phyloP scores from a whole-genome alignment of 2,797 vertebrate genomes.

The Acomys russatus region DNA sequence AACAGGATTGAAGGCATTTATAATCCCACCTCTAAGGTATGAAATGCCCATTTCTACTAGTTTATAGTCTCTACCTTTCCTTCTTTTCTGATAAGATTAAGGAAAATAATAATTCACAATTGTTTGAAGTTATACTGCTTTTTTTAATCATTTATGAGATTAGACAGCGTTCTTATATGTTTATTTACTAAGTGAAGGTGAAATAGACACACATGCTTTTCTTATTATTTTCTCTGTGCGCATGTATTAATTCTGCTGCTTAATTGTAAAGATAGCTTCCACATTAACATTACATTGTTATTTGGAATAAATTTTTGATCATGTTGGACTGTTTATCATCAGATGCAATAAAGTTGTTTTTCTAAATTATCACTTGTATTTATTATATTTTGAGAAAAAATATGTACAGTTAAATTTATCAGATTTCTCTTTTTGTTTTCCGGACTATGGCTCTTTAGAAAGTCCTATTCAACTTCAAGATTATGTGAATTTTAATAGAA shows the following conservation, averaged over 20 bases:
- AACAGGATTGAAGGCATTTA: constrained; percentile 36
- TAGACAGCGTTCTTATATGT: constrained; percentile 23
- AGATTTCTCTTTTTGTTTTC: constrained; percentile 39
- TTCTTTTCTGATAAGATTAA: neutral
- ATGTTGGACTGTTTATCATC: neutral
- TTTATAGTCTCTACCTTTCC: neutral
- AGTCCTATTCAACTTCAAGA: constrained; percentile 9
- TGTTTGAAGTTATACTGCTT: constrained; percentile 35
- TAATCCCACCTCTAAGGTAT: neutral
- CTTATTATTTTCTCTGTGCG: constrained; percentile 31
- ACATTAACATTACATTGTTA: constrained; percentile 8
- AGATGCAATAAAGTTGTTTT: constrained; percentile 19
- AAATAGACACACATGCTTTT: neutral
- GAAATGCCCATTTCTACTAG: neutral
- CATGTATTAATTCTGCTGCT: constrained; percentile 25
- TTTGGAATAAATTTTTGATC: neutral
- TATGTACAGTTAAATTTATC: neutral
- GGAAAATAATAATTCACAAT: neutral
- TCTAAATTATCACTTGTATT: constrained; percentile 12
- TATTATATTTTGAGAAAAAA: neutral
- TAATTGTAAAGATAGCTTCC: constrained; percentile 24
- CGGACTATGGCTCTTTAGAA: constrained; percentile 14
- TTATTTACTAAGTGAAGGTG: neutral
- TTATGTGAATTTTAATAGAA: neutral
- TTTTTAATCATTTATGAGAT: neutral